These are phyloP conservation scores for Yasuhikotakia modesta DNA, from an alignment of 2,797 vertebrate genomes.

Conservation along the genomic window DNA sequence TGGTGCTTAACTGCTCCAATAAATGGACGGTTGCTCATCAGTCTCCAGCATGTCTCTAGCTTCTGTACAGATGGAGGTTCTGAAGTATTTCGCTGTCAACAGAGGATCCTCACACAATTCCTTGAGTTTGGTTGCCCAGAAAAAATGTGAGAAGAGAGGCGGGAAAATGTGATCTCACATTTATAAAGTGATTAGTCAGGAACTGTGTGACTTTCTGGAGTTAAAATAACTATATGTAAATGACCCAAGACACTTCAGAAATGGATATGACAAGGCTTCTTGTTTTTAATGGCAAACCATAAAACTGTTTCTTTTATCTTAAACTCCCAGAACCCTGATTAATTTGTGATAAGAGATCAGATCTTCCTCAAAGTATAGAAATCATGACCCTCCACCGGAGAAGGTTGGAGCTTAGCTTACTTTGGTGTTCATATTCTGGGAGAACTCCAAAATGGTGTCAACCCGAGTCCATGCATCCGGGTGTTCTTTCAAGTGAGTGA, in stretches of 20 bases:
- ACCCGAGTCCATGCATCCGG: slow-evolving; percentile 99
- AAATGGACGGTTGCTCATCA: neutral
- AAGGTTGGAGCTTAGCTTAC: slow-evolving; percentile 79
- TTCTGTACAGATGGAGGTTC: slow-evolving; percentile 15
- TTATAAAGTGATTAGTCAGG: slow-evolving; percentile 10
- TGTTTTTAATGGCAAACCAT: neutral
- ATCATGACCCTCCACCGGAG: slow-evolving; percentile 64
- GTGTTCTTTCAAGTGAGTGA: slow-evolving; percentile 99
- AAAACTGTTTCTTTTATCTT: neutral
- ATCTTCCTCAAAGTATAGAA: slow-evolving; percentile 89
- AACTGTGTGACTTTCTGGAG: slow-evolving; percentile 7
- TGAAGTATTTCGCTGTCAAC: slow-evolving; percentile 48
- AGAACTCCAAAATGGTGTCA: slow-evolving; percentile 99
- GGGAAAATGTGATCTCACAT: slow-evolving; percentile 12
- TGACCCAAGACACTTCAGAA: neutral
- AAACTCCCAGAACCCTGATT: slow-evolving; percentile 18
- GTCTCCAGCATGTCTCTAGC: slow-evolving; percentile 15
- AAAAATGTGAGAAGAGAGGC: slow-evolving; percentile 15
- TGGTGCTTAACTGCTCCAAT: neutral
- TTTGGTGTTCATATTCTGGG: slow-evolving; percentile 99
- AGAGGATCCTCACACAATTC: slow-evolving; percentile 40
- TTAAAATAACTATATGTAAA: slow-evolving; percentile 38
- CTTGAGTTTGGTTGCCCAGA: slow-evolving; percentile 30
- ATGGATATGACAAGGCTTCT: neutral
- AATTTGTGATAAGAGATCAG: slow-evolving; percentile 69